Base-by-base conservation (phyloP, 2,113 vertebrate genomes). In the Apus apus region DNA sequence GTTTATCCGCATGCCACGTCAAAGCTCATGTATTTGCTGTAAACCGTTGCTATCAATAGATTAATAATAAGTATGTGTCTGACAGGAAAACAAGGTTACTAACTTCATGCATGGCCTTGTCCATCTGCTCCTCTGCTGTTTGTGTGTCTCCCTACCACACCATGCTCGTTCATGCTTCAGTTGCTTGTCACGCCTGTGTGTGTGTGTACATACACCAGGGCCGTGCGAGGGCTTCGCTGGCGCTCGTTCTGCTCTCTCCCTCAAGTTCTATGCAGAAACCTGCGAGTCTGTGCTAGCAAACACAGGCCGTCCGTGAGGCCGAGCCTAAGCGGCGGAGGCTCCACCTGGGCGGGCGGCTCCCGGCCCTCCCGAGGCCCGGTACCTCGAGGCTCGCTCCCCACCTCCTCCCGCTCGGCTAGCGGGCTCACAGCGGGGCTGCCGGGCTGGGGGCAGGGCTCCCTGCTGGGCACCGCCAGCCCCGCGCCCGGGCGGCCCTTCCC, bases 51-150 rank as follows among this genome's bases (percentile, higher is more conserved):
- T 58, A 75, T 70, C 82, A 40, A 82, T 8, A 89, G 84, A 93
- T 93, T 90, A 92, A 58, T 96, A 80, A 92, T 14, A 95, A 94
- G 90, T 77, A 74, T 38, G 53, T 17, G 27, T 43, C 80, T 94
- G 80, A 90, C 23, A 6, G 83, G 76, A 84, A 92, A 92, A 94
- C 17, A 43, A 32, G 51, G 90, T 38, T 70, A 80, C 34, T 38
- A 62, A 86, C 77, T 84, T 25, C 26, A 23, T 38, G 53, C 26
- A 23, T 38, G 53, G 15, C 48, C 61, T 81, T 77, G 48, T 74
- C 86, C 85, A 92, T 93, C 88, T 94, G 94, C 88, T 92, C 68
- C 86, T 80, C 65, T 8, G 43, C 46, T 71, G 61, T 86, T 93
- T 82, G 53, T 71, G 0, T 36, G 64, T 67, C 53, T 89, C 61